These are phyloP conservation scores for Saccostrea echinata DNA, from an alignment of 1,140 invertebrate genomes.

Conservation along the genomic window DNA sequence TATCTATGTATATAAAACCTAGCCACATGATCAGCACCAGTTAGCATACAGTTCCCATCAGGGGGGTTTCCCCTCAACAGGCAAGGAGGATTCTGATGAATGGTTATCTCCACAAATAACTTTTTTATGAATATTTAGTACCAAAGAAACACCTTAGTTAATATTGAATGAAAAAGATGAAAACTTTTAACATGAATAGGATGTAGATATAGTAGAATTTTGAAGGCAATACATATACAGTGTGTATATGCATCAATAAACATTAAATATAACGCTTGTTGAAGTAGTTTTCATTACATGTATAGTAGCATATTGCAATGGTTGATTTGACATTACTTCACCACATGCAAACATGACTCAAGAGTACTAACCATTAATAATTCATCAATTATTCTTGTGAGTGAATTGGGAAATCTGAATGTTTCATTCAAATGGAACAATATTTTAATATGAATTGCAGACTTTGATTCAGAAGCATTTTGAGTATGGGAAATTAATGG, in stretches of 20 bases:
- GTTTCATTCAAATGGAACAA: background rate
- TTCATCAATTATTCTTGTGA: background rate
- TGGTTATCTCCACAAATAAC: slow-evolving; percentile 27
- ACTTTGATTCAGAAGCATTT: background rate
- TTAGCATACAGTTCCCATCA: background rate
- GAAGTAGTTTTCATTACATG: no score
- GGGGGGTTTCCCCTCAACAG: background rate
- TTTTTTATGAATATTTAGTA: background rate
- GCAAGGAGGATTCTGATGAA: background rate
- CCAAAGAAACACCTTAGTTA: background rate
- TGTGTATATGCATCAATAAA: no score
- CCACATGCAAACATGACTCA: no score
- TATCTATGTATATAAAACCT: slow-evolving; percentile 5
- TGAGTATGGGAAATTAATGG: background rate
- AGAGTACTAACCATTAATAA: no score
- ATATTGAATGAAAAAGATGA: background rate
- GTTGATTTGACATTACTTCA: no score
- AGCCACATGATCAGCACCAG: background rate
- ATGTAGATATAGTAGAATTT: no score
- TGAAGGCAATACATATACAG: no score
- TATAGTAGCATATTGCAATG: no score
- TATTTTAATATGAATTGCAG: background rate
- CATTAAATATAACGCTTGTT: no score
- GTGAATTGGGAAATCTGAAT: background rate
- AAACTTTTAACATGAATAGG: no score